These are phyloP conservation scores for Xestoiulus laeticollis DNA, from an alignment of 2,888 invertebrate species.

Conservation along the genomic window DNA sequence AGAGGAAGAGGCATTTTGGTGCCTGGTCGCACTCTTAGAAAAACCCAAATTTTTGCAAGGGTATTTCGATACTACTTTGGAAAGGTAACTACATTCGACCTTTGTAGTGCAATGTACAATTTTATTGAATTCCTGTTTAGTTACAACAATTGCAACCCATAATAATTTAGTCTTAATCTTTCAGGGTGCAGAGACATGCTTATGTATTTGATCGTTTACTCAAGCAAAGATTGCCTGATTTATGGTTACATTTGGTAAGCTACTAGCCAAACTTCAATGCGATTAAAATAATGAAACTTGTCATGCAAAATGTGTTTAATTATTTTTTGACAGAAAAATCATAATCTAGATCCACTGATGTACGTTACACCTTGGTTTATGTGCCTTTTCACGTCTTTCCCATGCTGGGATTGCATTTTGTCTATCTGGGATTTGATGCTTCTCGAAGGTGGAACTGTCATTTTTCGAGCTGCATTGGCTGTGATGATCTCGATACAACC, in stretches of 20 bases:
- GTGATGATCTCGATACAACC: conserved; percentile 48
- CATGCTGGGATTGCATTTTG: conserved; percentile 54
- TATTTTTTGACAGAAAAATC: conserved; percentile 33
- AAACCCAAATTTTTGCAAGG: conserved; percentile 54
- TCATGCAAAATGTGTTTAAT: too few species aligned
- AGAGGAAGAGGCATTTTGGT: conserved; percentile 55
- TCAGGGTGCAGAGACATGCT: conserved; percentile 52
- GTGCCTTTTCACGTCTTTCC: conserved; percentile 55
- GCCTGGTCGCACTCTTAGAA: conserved; percentile 53
- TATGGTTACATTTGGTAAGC: conserved; percentile 54
- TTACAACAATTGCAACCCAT: neutral
- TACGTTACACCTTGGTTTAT: conserved; percentile 55
- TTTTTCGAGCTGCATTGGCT: conserved; percentile 51
- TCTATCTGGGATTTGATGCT: conserved; percentile 54
- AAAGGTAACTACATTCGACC: conserved; percentile 44
- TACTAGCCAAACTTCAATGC: neutral
- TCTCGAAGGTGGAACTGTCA: conserved; percentile 49
- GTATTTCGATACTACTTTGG: conserved; percentile 53
- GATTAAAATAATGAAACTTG: too few species aligned
- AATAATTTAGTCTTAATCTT: neutral
- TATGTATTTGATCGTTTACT: conserved; percentile 53
- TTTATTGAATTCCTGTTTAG: neutral
- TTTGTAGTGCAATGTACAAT: neutral
- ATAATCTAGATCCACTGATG: conserved; percentile 52
- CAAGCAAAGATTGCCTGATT: conserved; percentile 49